Base-by-base conservation (phyloP, 1,140 invertebrate genomes). In the Dufourea novaeangliae region DNA sequence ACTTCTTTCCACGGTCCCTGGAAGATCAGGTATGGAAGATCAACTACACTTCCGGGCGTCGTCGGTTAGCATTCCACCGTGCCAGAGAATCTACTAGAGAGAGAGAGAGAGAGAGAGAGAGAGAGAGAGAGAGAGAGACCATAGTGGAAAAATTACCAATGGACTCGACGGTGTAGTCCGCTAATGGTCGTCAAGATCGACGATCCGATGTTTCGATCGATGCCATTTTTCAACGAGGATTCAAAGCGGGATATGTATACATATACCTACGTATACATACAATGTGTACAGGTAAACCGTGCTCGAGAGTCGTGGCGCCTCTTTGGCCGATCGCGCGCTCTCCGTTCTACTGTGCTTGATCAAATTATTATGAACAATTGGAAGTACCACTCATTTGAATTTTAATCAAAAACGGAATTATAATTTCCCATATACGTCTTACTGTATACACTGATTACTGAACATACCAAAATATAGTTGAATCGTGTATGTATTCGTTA, bases 181-280 rank as follows among this genome's bases (percentile, higher is more conserved):
- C 78, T 84, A 84, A 84, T 84, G 82, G 82, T 72, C 82, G 83
- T 84, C 82, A 77, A 77, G 82, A 84, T 84, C 83, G 82, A 83
- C 82, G 83, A 84, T 84, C 77, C 67, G 41, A 44, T 62, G 46
- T 77, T 67, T 70, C 71, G 82, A 75, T 79, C 71, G 77, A 25
- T 14, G 77, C 54, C 39, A 79, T 79, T 79, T 79, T 79, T 79
- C 54, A 44, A 46, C 46, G 2, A 8, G 62, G 54, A 79, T 59
- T 72, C 41, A 52, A 78, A 79, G 77, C 70, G 52, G 71, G n/a
- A n/a, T n/a, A n/a, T n/a, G n/a, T n/a, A n/a, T n/a, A n/a, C n/a
- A n/a, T n/a, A n/a, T n/a, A n/a, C n/a, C n/a, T n/a, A n/a, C n/a
- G n/a, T n/a, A n/a, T n/a, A n/a, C n/a, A n/a, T n/a, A n/a, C n/a